Evolutionary conservation across 2,113 vertebrate genomes (phyloP), one percentile per base, ranked within the genome.

Genomic region (Notiomystis cincta): DNA sequence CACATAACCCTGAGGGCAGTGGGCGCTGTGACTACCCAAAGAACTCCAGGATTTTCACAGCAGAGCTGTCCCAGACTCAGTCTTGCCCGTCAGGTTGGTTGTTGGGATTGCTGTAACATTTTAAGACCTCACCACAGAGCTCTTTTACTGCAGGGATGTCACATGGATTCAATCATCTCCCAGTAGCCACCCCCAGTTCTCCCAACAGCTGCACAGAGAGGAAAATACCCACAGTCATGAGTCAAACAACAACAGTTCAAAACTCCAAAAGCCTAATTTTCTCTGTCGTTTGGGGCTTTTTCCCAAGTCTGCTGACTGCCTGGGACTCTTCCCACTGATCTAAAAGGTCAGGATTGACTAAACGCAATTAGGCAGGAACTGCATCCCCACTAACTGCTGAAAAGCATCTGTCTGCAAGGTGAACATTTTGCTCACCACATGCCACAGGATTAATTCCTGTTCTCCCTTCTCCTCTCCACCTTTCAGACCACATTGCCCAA

Each of bases 121-220:
- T 77, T 62, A 44, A 48, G 35, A 57, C 45, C 72, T 86, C 45
- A 38, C 72, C 72, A 31, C 58, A 92, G 54, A 75, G 53, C 45
- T 79, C 48, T 82, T 87, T 73, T 47, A 95, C 90, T 82, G 93
- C 87, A 75, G 82, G 83, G 92, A 70, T 47, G 33, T 93, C 92
- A 93, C 71, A 86, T 92, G 85, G 51, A 61, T 95, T 96, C 64
- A 88, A 47, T 96, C 76, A 97, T 92, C 51, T 78, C 89, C 80
- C 81, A 93, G 86, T 66, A 95, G 93, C 96, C 93, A 96, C 91
- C 91, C 86, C 90, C 95, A 85, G 92, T 61, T 96, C 94, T 97
- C 96, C 84, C 93, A 96, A 79, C 96, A 97, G 91, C 96, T 96
- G 95, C 82, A n/a, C 37, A 28, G 62, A 45, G 56, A 96, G 70